Evolutionary conservation across 2,113 vertebrate genomes (phyloP).

Genomic region (Danionella cerebrum): DNA sequence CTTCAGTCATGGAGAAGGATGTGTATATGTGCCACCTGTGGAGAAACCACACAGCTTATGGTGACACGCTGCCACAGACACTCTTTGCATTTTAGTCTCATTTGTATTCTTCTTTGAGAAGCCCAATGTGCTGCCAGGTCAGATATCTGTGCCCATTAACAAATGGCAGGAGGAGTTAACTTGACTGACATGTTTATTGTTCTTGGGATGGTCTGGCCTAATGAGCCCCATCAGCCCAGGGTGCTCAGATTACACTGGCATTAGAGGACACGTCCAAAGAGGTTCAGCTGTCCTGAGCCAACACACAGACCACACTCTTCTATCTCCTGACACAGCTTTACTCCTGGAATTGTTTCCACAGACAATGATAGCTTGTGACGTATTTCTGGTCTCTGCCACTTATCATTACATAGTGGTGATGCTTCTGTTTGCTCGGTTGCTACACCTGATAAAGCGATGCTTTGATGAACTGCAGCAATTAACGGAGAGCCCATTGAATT

Average conservation of each 20-base stretch:
- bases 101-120: slow-evolving; percentile 47
- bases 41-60: background rate
- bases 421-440: slow-evolving; percentile 42
- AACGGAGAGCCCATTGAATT: slow-evolving; percentile 23
- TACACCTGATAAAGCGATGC: slow-evolving; percentile 45
- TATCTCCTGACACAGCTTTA: background rate
- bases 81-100: background rate
- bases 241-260: slow-evolving; percentile 47
- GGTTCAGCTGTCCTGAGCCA: slow-evolving; percentile 44
- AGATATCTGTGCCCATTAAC: slow-evolving; percentile 62
- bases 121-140: slow-evolving; percentile 44
- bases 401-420: slow-evolving; percentile 36
- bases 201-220: slow-evolving; percentile 55
- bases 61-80: background rate
- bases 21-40: background rate
- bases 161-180: slow-evolving; percentile 63
- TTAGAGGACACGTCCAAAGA: slow-evolving; percentile 52
- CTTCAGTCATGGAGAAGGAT: background rate
- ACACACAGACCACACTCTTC: background rate
- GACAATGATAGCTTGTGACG: slow-evolving; percentile 27
- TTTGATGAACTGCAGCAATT: slow-evolving; percentile 45
- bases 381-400: slow-evolving; percentile 38
- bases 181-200: slow-evolving; percentile 70
- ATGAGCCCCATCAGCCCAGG: slow-evolving; percentile 52
- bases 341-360: slow-evolving; percentile 20